Base-by-base conservation (phyloP, 1,140 invertebrate species). In the Apis mellifera region DNA sequence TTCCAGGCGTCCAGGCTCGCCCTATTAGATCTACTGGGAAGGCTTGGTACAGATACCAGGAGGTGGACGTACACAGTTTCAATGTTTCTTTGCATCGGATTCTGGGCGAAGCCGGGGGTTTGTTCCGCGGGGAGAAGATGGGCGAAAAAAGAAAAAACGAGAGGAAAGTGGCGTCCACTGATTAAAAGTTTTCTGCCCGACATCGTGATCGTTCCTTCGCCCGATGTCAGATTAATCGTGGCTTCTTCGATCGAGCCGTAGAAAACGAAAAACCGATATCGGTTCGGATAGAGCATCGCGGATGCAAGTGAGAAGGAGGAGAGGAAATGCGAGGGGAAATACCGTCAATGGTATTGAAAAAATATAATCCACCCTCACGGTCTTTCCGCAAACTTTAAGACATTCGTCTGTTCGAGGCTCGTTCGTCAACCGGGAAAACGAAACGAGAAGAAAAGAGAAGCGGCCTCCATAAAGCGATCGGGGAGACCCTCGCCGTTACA, bases 81-180 rank as follows among this genome's bases (percentile, higher is more conserved):
- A 86, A 86, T 90, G 87, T 90, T 89, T 90, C 89, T 89, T 90
- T 91, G 83, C 86, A 90, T 89, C 89, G 80, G 82, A 87, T 89
- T 83, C 88, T 59, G 62, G 59, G 26, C 79, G 65, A 62, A 75
- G 70, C 59, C 66, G 78, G n/a, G n/a, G n/a, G 75, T 77, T 55
- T 66, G 48, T 59, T 75, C 26, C 81, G 64, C 21, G 48, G 26
- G 78, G 71, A 84, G 80, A 87, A 87, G 78, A 85, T 79, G n/a
- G 74, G 78, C 9, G 7, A 32, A 17, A 19, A 19, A 21, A 32
- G 3, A 2, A 13, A n/a, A n/a, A 48, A 12, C 12, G 11, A 8
- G 9, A 2, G 69, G 66, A 71, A 48, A 66, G 66, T 21, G 62
- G 9, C 52, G 64, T 52, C 66, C 65, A 26, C 81, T 87, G 82